Percentiles rank a stretch among this genome's conserved stretches.
Evolutionary conservation across 2,888 invertebrate genomes (phyloP).

Genomic region (Drosophila eohydei): DNA sequence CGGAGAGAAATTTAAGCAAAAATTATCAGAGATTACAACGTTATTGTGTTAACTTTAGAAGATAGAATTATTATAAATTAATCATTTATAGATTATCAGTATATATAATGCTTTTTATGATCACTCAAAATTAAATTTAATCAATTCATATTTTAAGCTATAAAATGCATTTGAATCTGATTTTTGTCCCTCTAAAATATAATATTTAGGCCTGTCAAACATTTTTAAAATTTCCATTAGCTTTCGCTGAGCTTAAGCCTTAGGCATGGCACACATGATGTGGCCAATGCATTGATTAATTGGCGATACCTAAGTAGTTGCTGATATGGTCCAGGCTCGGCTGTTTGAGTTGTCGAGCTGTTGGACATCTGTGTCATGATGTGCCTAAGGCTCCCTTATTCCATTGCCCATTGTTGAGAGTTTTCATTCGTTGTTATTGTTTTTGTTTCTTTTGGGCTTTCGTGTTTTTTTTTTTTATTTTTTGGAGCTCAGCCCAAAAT

Average conservation of each 20-base stretch:
- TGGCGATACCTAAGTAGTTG: conserved; percentile 2
- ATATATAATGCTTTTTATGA: too few relatives aligned
- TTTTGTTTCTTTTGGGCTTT: conserved; percentile 4
- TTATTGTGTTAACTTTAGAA: too few relatives aligned
- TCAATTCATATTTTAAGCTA: too few relatives aligned
- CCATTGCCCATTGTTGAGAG: conserved; percentile 1
- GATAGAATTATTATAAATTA: too few relatives aligned
- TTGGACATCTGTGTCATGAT: conserved; percentile 45
- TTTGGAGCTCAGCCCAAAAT: conserved; percentile 15
- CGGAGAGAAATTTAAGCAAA: too few relatives aligned
- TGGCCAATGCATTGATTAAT: background rate
- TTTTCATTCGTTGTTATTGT: conserved; percentile 15
- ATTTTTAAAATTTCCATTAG: background rate
- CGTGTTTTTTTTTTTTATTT: conserved; percentile 5
- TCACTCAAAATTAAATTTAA: too few relatives aligned
- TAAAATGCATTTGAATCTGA: too few relatives aligned
- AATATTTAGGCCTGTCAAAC: background rate
- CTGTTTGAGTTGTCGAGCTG: too few relatives aligned
- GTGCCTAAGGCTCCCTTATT: conserved; percentile 1
- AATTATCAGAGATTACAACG: background rate
- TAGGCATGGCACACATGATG: background rate
- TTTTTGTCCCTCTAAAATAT: too few relatives aligned
- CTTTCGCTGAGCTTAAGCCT: background rate
- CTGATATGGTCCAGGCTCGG: background rate
- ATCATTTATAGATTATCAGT: too few relatives aligned